These are phyloP conservation scores for Drosophila paranaensis DNA, from an alignment of 2,888 invertebrate genomes.

Conservation along the genomic window DNA sequence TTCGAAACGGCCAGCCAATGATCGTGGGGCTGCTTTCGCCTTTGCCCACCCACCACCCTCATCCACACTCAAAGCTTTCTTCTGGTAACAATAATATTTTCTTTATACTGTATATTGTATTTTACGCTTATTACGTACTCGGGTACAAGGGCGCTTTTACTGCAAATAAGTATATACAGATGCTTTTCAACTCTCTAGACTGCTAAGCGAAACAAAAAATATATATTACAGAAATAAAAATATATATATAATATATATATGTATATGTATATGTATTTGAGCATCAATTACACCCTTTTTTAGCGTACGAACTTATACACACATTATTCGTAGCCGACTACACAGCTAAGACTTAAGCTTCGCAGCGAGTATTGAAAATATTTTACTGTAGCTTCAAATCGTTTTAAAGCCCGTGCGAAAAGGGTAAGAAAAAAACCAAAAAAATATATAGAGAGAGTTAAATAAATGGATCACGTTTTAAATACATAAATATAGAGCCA, in stretches of 20 bases:
- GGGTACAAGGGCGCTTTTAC: constrained; percentile 64
- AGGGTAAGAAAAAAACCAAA: constrained; percentile 4
- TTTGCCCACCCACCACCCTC: constrained; percentile 35
- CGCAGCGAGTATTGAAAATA: constrained; percentile 70
- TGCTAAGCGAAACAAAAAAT: constrained; percentile 66
- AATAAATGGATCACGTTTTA: constrained; percentile 39
- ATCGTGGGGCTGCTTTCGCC: constrained; percentile 46
- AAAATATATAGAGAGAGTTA: constrained; percentile 23
- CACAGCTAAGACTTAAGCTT: constrained; percentile 75
- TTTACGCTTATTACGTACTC: constrained; percentile 52
- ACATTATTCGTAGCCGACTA: constrained; percentile 59
- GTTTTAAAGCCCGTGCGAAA: constrained; percentile 54
- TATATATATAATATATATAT: not conserved
- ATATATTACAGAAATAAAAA: constrained; percentile 1
- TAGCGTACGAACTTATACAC: constrained; percentile 71
- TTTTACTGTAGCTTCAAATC: constrained; percentile 79
- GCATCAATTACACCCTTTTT: constrained; percentile 61
- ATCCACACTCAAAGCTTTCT: constrained; percentile 71
- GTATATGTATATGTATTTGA: constrained; percentile 7
- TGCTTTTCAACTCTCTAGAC: constrained; percentile 78
- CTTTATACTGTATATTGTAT: constrained; percentile 69
- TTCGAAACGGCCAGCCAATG: not conserved
- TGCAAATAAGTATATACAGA: constrained; percentile 69
- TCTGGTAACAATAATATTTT: constrained; percentile 81
- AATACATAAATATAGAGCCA: constrained; percentile 37